Percentiles rank a stretch among this genome's conserved stretches.
These are phyloP conservation scores for Hycleus phaleratus DNA, from an alignment of 1,140 invertebrate genomes.

Conservation along the genomic window DNA sequence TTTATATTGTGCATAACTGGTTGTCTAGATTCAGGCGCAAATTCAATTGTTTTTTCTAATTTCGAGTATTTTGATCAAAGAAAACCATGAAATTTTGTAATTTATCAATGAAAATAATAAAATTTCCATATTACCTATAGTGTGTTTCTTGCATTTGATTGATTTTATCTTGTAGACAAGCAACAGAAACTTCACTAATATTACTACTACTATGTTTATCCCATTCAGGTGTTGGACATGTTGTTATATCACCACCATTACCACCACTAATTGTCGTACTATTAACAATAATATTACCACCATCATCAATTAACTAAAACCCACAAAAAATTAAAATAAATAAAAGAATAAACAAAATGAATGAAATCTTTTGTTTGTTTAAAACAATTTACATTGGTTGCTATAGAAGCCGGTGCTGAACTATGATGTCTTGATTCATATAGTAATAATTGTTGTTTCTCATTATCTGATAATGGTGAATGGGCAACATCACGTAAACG, in stretches of 20 bases:
- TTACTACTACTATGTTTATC: conserved; percentile 79
- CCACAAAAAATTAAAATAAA: background rate
- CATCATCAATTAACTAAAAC: conserved; percentile 38
- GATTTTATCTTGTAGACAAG: conserved; percentile 86
- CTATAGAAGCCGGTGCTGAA: conserved; percentile 54
- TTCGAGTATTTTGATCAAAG: no score
- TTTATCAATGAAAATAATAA: background rate
- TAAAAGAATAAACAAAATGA: conserved; percentile 2
- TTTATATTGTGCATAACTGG: no score
- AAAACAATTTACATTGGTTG: conserved; percentile 34
- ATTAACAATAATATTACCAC: no score
- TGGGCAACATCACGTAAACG: conserved; percentile 67
- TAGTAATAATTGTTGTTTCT: conserved; percentile 67
- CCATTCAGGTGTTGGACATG: conserved; percentile 70
- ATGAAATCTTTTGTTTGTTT: background rate
- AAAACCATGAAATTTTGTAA: no score
- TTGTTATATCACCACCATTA: conserved; percentile 47
- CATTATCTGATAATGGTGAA: conserved; percentile 71
- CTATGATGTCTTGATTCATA: conserved; percentile 58
- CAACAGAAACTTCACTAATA: conserved; percentile 81
- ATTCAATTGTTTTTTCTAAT: no score
- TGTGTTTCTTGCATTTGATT: conserved; percentile 84
- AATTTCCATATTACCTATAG: conserved; percentile 49
- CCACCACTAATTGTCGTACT: background rate
- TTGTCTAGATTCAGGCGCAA: no score